A percentile compares a stretch with the other conserved stretches of the same genome.
Evolutionary conservation across 2,797 vertebrate species (phyloP).

Genomic region (Enteromius radiatus): DNA sequence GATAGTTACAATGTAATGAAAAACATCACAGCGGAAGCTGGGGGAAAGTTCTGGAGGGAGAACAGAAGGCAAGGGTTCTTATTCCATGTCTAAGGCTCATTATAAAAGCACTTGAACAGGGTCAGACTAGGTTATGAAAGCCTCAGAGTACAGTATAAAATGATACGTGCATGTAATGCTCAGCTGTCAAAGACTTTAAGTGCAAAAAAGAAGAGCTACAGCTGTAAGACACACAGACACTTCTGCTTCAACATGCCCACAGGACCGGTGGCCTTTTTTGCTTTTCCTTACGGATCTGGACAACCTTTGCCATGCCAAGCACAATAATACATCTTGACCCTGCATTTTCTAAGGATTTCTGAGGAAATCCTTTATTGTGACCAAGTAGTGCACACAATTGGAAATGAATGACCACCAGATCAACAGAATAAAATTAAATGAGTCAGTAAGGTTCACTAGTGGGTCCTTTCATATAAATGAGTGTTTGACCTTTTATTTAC

Average conservation of each 20-base stretch:
- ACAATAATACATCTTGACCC: constrained; percentile 14
- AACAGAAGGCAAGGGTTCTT: constrained; percentile 4
- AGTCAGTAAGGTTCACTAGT: neutral
- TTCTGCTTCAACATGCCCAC: constrained; percentile 6
- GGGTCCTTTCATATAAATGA: neutral
- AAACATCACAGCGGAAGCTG: neutral
- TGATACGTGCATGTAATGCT: constrained; percentile 14
- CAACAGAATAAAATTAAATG: constrained; percentile 12
- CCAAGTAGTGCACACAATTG: constrained; percentile 20
- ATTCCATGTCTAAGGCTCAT: constrained; percentile 32
- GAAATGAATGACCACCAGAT: constrained; percentile 35
- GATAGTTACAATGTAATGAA: neutral
- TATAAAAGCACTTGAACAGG: constrained; percentile 24
- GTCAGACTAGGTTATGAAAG: constrained; percentile 27
- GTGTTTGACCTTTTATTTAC: constrained; percentile 13
- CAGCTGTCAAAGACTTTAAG: constrained; percentile 45
- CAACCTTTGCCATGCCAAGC: constrained; percentile 21
- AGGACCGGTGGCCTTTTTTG: constrained; percentile 19
- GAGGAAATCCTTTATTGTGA: constrained; percentile 21
- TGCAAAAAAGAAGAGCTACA: constrained; percentile 3
- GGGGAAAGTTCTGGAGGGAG: neutral
- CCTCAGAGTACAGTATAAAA: constrained; percentile 30
- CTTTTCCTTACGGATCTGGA: constrained; percentile 20
- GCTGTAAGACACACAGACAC: constrained; percentile 4
- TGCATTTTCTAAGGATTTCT: constrained; percentile 28